Evolutionary conservation across 2,888 invertebrate genomes (phyloP), one percentile per base, ranked within the genome.

Genomic region (Melipona beecheii): DNA sequence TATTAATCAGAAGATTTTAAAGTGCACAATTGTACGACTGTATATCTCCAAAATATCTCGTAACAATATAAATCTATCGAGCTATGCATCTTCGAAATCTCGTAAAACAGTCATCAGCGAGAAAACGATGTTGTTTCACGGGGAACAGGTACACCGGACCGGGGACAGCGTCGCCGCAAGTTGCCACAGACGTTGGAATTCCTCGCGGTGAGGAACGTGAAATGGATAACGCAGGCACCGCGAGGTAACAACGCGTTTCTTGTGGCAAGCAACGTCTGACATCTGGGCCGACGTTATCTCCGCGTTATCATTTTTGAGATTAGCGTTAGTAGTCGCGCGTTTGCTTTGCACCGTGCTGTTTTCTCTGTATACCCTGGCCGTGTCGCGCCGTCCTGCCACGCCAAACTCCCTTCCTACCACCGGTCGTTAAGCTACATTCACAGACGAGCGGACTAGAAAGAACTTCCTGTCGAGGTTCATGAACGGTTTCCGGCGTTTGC

Each of bases 281-380:
- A 81, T 82, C 82, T 81, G 70, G 83, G 84, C 81, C 79, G 84
- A 70, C 73, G 75, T 92, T 92, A 92, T 92, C 91, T 90, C 54
- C 56, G 65, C 77, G 85, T 90, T 92, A 91, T 92, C 91, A 76
- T 86, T 87, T 84, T 82, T 82, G 78, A 92, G 91, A 91, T 92
- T 92, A 92, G 87, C 78, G 77, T 81, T 83, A 68, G 82, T 81
- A 77, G 83, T 84, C 81, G 70, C 56, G 21, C 84, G 82, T 84
- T 87, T 87, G 68, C 81, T 86, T 68, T 86, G 76, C 66, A 87
- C 74, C 78, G 71, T 72, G 79, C 64, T 71, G 79, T 78, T 84
- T 86, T 86, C 83, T 83, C 83, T 81, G 71, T 75, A 78, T 88
- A 83, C 78, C 73, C 65, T 83, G 64, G 56, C 58, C 74, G 68